These are phyloP conservation scores for Apamea anceps DNA, from an alignment of 2,888 invertebrate genomes.

Conservation along the genomic window DNA sequence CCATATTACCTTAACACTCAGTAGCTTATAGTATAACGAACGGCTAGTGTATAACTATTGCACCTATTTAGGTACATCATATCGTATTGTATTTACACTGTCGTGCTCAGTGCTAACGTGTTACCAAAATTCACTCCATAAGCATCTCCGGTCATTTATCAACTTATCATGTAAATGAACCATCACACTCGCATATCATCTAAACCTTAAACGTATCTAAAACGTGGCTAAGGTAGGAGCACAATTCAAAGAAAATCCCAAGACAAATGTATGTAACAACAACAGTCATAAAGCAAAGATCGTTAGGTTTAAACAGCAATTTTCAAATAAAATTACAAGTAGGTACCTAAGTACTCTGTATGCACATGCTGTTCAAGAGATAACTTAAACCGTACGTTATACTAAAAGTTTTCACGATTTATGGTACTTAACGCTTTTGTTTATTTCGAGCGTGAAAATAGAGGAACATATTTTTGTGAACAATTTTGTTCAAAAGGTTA, in stretches of 20 bases:
- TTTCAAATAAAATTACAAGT: slow-evolving; percentile 55
- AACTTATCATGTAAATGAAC: too few relatives aligned
- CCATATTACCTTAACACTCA: too few relatives aligned
- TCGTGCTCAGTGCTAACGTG: too few relatives aligned
- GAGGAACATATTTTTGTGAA: slow-evolving; percentile 7
- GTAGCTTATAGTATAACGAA: too few relatives aligned
- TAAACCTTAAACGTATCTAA: too few relatives aligned
- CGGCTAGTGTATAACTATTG: too few relatives aligned
- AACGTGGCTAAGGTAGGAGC: not conserved
- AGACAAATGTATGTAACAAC: slow-evolving; percentile 47
- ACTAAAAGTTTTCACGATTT: slow-evolving; percentile 57
- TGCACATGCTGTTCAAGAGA: slow-evolving; percentile 46
- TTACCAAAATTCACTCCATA: too few relatives aligned
- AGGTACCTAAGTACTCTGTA: slow-evolving; percentile 30
- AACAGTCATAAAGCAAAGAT: slow-evolving; percentile 57
- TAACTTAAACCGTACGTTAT: slow-evolving; percentile 38
- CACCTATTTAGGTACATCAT: too few relatives aligned
- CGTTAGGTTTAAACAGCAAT: slow-evolving; percentile 50
- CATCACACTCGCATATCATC: too few relatives aligned
- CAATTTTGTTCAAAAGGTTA: not conserved
- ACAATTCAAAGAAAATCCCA: slow-evolving; percentile 25
- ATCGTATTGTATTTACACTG: too few relatives aligned
- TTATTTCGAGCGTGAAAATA: slow-evolving; percentile 41
- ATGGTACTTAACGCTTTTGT: slow-evolving; percentile 49
- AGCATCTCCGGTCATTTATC: too few relatives aligned